Conservation (phyloP, 35 echinoderm and acorn worm genomes). For the Holothuria glaberrima region DNA sequence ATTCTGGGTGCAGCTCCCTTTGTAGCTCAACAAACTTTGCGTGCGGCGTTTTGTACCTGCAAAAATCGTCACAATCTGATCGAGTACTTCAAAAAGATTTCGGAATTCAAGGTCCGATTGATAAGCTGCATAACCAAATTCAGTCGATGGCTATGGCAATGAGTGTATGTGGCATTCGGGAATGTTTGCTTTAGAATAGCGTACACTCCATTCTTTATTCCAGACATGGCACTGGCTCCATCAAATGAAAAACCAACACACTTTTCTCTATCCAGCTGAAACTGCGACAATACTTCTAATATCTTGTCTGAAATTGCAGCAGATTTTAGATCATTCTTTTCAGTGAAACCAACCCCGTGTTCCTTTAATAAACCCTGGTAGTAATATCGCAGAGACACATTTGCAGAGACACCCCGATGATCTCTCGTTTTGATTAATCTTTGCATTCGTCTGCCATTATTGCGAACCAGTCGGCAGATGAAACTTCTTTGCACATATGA, state of each 20-base stretch:
- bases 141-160: slow-evolving; percentile 33
- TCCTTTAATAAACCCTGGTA: not conserved
- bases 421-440: slow-evolving; percentile 2
- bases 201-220: slow-evolving; percentile 19
- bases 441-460: too few species aligned
- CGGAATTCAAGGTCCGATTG: not conserved
- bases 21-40: slow-evolving; percentile 25
- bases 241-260: slow-evolving; percentile 6
- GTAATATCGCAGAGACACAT: too few species aligned
- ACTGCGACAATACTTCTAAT: too few species aligned
- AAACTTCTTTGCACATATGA: not conserved
- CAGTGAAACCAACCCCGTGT: too few species aligned
- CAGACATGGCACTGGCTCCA: slow-evolving; percentile 28
- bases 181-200: slow-evolving; percentile 5
- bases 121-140: too few species aligned
- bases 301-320: too few species aligned
- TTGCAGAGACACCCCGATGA: slow-evolving; percentile 5
- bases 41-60: not conserved
- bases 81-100: too few species aligned
- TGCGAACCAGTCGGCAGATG: slow-evolving; percentile 12
- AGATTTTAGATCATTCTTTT: too few species aligned
- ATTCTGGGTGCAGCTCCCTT: not conserved
- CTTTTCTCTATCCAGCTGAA: too few species aligned
- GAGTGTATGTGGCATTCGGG: slow-evolving; percentile 33
- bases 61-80: slow-evolving; percentile 12